Base-by-base conservation (phyloP, 2,888 invertebrate genomes). In the Tenthredo livida region DNA sequence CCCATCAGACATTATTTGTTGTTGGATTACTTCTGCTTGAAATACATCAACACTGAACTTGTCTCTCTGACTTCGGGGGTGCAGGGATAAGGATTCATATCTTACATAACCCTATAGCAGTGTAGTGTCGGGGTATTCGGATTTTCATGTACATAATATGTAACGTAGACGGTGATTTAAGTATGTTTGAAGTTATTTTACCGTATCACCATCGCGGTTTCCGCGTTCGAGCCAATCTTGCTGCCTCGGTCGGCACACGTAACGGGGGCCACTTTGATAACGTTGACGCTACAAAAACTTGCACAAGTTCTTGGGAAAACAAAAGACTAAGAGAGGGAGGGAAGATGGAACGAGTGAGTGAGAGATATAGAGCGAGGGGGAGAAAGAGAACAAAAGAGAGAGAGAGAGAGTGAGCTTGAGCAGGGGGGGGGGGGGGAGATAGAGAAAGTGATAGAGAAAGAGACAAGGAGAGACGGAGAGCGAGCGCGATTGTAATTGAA, bases 121-220 rank as follows among this genome's bases (percentile, higher is more conserved):
- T 15, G 67, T 33, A 33, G 33, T 33, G 33, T 29, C 25, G 29
- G 29, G 33, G 33, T 67, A 67, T 33, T 33, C 17, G 10, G 67
- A 67, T 33, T 67, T 17, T 5, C 1, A 25, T 33, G 29, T 33
- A 12, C 33, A 33, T 43, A 43, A 73, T 33, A 84, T 54, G 70
- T 6, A 15, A 84, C 67, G 54, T 58, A 37, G 70, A 73, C 73
- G 37, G 54, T 58, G 29, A 17, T 73, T 65, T 21, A 58, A 40
- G 58, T 17, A 50, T 58, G 37, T 47, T 29, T 17, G 43, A 40
- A 25, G 29, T 33, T 65, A 47, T 85, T 89, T 90, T 90, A 93
- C 93, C 92, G 91, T 91, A 93, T 93, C 90, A 93, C 93, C 93
- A 93, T 93, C 88, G 91, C 90, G 90, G 91, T 90, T 88, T 92